Evolutionary conservation across 1,140 invertebrate species (phyloP).

Genomic region (Chrysoperla carnea): DNA sequence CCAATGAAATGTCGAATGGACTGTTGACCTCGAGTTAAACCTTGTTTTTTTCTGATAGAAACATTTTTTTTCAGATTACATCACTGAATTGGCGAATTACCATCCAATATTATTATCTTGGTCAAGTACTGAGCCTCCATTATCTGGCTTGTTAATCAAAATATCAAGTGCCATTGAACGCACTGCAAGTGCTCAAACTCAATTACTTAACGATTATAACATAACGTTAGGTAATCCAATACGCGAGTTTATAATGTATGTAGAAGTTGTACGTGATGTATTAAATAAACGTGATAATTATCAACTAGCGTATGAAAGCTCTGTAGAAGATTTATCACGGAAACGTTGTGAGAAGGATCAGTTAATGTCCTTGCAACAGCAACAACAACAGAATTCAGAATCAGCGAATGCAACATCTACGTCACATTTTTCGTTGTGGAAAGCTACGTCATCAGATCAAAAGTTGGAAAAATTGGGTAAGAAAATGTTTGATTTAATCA

Average conservation of each 20-base stretch:
- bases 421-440: conserved; percentile 31
- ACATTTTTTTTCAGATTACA: conserved; percentile 29
- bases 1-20: too few relatives aligned
- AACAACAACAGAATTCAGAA: conserved; percentile 6
- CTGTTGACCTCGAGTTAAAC: too few relatives aligned
- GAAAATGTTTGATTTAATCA: conserved; percentile 9
- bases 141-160: conserved; percentile 26
- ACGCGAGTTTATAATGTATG: conserved; percentile 49
- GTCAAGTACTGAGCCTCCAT: conserved; percentile 31
- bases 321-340: conserved; percentile 43
- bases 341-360: conserved; percentile 44
- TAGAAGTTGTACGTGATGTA: conserved; percentile 50
- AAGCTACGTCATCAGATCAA: conserved; percentile 31
- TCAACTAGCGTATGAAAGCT: conserved; percentile 48
- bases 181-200: conserved; percentile 29
- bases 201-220: conserved; percentile 25
- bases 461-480: conserved; percentile 32
- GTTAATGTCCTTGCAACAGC: conserved; percentile 17
- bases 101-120: conserved; percentile 35
- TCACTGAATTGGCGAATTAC: conserved; percentile 31
- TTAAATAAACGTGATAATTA: conserved; percentile 43
- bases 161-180: conserved; percentile 30
- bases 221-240: conserved; percentile 29
- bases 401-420: neutral
- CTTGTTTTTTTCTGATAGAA: too few relatives aligned